Base-by-base conservation (phyloP, 2,797 vertebrate species). In the Notoglanidium macrostoma region DNA sequence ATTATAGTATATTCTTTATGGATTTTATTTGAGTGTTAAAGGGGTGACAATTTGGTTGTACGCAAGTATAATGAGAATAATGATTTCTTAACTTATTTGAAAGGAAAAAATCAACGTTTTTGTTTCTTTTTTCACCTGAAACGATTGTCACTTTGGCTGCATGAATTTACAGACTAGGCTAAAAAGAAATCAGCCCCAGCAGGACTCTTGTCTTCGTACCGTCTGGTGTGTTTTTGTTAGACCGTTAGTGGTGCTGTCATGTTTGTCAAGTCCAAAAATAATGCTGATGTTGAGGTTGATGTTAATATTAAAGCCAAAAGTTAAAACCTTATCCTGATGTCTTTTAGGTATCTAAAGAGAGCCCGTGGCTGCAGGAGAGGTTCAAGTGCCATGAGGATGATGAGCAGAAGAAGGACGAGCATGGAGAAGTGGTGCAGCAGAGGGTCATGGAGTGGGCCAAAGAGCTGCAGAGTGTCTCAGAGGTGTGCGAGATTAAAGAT, bases 361-460 rank as follows among this genome's bases (percentile, higher is more conserved):
- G 29, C 1, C 86, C 90, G 0, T 89, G 88, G 91, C 10, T 61
- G 49, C 67, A 86, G 17, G 87, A 92, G 72, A 67, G 77, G 54
- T 84, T 59, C 55, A 29, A 90, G 73, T 19, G 84, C 12, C 19
- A 73, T 32, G 87, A 76, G 2, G 29, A 44, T 46, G 77, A 82
- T 0, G 83, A 89, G 32, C 67, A 83, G 2, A 67, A 92, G 40
- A 76, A 85, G 1, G 68, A 76, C 12, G 87, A 92, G 0, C 40
- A 59, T 21, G 84, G 81, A 1, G 93, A 94, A 65, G 54, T 89
- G 15, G 73, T 87, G 0, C 91, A 95, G 9, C 1, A 79, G 89
- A 94, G 85, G 89, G 92, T 96, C 26, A 95, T 91, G 88, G 94
- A 94, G 51, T 96, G 95, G 96, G 95, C 95, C 0, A 94, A 92